Evolutionary conservation across 2,888 invertebrate genomes (phyloP).

Genomic region (Ferdinandea cuprea): DNA sequence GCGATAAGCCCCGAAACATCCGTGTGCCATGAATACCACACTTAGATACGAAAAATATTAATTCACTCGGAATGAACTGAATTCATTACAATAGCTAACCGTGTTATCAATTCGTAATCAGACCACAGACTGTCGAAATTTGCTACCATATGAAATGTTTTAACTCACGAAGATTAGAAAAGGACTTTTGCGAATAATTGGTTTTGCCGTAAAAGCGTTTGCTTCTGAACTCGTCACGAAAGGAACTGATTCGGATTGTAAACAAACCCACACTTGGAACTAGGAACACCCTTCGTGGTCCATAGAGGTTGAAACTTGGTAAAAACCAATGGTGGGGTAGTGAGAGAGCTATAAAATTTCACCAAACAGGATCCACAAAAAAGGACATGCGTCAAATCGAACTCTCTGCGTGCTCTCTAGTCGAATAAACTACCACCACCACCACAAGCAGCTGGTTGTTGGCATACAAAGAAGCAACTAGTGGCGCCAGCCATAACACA

Average conservation of each 20-base stretch:
- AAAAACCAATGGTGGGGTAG: constrained; percentile 64
- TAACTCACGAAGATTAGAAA: constrained; percentile 31
- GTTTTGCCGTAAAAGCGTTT: constrained; percentile 43
- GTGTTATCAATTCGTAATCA: constrained; percentile 70
- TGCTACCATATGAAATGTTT: constrained; percentile 34
- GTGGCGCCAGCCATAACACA: constrained; percentile 41
- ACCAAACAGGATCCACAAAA: constrained; percentile 55
- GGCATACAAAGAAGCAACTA: constrained; percentile 51
- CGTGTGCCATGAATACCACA: background rate
- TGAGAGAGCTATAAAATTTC: constrained; percentile 6
- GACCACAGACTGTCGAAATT: constrained; percentile 57
- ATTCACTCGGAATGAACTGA: constrained; percentile 9
- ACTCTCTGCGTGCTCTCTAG: constrained; percentile 18
- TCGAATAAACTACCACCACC: constrained; percentile 6
- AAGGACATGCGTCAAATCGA: constrained; percentile 62
- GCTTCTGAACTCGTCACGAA: constrained; percentile 55
- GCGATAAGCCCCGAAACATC: background rate
- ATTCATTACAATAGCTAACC: constrained; percentile 31
- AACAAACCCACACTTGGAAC: constrained; percentile 67
- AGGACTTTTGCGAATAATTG: background rate
- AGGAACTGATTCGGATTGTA: constrained; percentile 67
- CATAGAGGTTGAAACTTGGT: constrained; percentile 54
- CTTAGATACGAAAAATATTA: background rate
- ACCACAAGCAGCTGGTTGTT: constrained; percentile 1
- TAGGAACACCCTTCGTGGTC: constrained; percentile 27